Base-by-base conservation (phyloP, 2,113 vertebrate species). In the Pyxicephalus adspersus region DNA sequence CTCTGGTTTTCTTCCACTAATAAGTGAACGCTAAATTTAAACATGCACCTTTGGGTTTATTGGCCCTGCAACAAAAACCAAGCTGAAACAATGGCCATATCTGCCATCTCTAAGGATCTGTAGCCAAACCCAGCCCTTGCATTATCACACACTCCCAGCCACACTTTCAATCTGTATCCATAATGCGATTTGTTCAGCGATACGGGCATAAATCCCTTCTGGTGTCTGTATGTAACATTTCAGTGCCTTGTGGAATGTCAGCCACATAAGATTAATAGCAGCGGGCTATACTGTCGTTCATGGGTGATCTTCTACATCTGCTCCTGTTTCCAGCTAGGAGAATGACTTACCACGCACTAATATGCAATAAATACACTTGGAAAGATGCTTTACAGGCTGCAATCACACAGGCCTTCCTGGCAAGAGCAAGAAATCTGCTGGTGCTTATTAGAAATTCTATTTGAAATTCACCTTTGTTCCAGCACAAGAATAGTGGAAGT, bases 141-240 rank as follows among this genome's bases (percentile, higher is more conserved):
- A 25, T 34, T 52, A 13, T 34, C 28, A 6, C 6, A 11, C 19
- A 52, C 45, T 15, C 67, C 25, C 66, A 45, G 17, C 13, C 68
- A 18, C 68, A 26, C 68, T 28, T 15, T 31, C 18, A 31, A 29
- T 45, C 20, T 17, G 25, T 16, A 23, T 8, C 51, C 23, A 5
- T 52, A 23, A 70, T 55, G 68, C 19, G 50, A 71, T 71, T 55
- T 54, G 68, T 29, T 18, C 51, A 55, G 54, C 23, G 29, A 57
- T 55, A 57, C 28, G 26, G n/a, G 15, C 52, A 72, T 55, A 72
- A 55, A 31, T 73, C 52, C 11, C 26, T 25, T 19, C 70, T 34
- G 70, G 52, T 72, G 45, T 22, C 50, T 28, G 25, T 16, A 57
- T 16, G n/a, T 22, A 15, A 25, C 4, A 16, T 50, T 34, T 28